These are phyloP conservation scores for Emys orbicularis DNA, from an alignment of 2,797 vertebrate species.

Conservation along the genomic window DNA sequence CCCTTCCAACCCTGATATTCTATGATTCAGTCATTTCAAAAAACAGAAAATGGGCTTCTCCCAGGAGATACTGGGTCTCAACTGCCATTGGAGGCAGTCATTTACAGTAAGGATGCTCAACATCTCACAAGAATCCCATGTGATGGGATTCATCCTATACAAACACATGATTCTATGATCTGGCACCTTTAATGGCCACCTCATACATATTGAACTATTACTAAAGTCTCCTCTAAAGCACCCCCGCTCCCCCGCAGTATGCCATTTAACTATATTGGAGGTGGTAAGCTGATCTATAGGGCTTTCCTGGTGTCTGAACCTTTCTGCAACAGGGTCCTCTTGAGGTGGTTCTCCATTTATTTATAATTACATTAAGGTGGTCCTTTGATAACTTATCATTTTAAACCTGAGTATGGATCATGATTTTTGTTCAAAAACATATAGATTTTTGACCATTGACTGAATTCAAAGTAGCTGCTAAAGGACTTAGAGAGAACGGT, in stretches of 20 bases:
- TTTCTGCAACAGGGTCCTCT: not conserved
- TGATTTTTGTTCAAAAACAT: too few species aligned
- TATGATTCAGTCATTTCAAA: not conserved
- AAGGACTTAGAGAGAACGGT: too few species aligned
- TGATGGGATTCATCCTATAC: too few species aligned
- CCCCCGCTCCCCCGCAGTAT: not conserved
- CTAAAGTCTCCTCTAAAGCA: too few species aligned
- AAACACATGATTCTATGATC: too few species aligned
- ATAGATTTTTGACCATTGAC: not conserved
- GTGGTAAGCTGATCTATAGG: not conserved
- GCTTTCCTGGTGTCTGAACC: not conserved
- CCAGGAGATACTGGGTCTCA: not conserved
- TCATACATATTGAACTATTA: not conserved
- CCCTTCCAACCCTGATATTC: too few species aligned
- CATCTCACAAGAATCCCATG: too few species aligned
- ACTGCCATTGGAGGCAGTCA: not conserved
- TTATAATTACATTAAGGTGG: not conserved
- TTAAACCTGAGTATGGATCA: not conserved
- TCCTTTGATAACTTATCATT: not conserved
- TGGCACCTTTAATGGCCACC: not conserved
- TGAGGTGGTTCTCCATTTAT: not conserved
- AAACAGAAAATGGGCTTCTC: not conserved
- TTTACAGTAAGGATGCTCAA: not conserved
- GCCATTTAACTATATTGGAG: not conserved
- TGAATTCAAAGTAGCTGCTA: not conserved